Percentiles rank a stretch among this genome's conserved stretches.
phyloP scores from a whole-genome alignment of 2,888 invertebrate species.

The Pheosia gnoma region DNA sequence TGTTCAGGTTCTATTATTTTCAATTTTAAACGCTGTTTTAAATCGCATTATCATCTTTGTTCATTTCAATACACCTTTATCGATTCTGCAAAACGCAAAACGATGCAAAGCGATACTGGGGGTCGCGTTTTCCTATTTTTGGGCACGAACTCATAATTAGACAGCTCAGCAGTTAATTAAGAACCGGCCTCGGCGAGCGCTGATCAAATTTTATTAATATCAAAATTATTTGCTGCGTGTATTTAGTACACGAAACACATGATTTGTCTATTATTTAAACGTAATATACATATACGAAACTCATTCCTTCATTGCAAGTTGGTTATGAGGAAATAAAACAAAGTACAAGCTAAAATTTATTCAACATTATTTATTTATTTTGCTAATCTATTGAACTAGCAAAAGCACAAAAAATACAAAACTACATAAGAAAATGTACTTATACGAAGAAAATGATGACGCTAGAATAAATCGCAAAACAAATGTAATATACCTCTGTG shows the following conservation, averaged over 20 bases:
- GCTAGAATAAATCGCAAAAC: not conserved
- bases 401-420: not conserved
- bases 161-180: slow-evolving; percentile 41
- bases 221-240: slow-evolving; percentile 34
- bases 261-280: too few relatives aligned
- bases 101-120: slow-evolving; percentile 2
- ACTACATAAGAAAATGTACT: not conserved
- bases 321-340: too few relatives aligned
- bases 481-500: slow-evolving; percentile 3
- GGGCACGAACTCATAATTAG: slow-evolving; percentile 35
- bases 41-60: too few relatives aligned
- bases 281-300: too few relatives aligned
- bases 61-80: not conserved
- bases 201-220: slow-evolving; percentile 42
- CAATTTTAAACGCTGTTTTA: too few relatives aligned
- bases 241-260: slow-evolving; percentile 9
- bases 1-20: too few relatives aligned
- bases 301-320: too few relatives aligned
- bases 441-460: not conserved
- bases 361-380: too few relatives aligned
- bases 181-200: slow-evolving; percentile 17
- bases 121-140: slow-evolving; percentile 31
- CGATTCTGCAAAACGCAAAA: not conserved
- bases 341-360: too few relatives aligned
- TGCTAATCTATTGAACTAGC: not conserved